These are phyloP conservation scores for Orthosia incerta DNA, from an alignment of 2,888 invertebrate species.

Conservation along the genomic window DNA sequence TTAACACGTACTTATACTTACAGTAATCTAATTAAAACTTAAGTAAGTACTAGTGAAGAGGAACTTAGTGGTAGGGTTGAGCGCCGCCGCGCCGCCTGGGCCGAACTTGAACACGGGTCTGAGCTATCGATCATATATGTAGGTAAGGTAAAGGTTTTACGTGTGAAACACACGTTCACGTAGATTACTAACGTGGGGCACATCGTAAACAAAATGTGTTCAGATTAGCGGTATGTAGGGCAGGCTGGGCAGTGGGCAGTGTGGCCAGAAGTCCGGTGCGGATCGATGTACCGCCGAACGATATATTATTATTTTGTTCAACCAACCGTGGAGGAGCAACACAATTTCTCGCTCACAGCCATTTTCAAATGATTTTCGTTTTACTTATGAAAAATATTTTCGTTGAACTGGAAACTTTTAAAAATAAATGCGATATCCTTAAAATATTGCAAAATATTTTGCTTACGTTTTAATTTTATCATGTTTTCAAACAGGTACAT, in stretches of 20 bases:
- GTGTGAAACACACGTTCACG: constrained; percentile 25
- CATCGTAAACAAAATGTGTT: constrained; percentile 56
- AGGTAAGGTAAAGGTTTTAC: constrained; percentile 24
- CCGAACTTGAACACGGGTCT: constrained; percentile 21
- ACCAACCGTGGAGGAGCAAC: constrained; percentile 76
- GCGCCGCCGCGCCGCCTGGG: not conserved
- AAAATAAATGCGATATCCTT: constrained; percentile 35
- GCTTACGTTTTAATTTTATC: constrained; percentile 32
- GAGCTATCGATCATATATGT: constrained; percentile 21
- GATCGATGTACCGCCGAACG: constrained; percentile 69
- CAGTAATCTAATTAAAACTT: constrained; percentile 60
- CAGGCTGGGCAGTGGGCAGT: constrained; percentile 23
- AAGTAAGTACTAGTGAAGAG: constrained; percentile 51
- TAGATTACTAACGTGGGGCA: constrained; percentile 36
- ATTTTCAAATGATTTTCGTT: constrained; percentile 81
- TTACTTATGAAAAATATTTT: constrained; percentile 75
- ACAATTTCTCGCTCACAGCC: constrained; percentile 79
- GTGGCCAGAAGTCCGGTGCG: constrained; percentile 34
- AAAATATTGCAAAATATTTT: constrained; percentile 39
- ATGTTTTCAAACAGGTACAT: constrained; percentile 74
- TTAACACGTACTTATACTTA: constrained; percentile 67
- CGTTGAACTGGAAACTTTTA: constrained; percentile 71
- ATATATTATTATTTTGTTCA: constrained; percentile 82
- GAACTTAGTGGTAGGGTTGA: constrained; percentile 55
- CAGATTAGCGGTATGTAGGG: constrained; percentile 67